Base-by-base conservation (phyloP, 2,888 invertebrate species). In the Drosophila robusta region DNA sequence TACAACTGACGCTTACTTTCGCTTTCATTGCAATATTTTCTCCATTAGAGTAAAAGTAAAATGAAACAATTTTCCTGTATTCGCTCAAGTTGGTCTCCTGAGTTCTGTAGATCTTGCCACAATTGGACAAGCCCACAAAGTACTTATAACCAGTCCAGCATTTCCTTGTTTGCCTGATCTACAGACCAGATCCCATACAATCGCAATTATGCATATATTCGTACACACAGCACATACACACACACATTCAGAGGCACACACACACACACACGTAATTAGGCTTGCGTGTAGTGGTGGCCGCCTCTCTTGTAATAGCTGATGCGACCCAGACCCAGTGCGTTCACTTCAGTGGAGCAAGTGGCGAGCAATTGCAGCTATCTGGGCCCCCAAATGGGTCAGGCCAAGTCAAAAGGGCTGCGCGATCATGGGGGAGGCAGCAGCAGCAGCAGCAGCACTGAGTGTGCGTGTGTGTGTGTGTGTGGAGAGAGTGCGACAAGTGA, bases 291-390 rank as follows among this genome's bases (percentile, higher is more conserved):
- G 60, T 16, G 39, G 46, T 46, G 9, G n/a, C 41, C 41, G 44
- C 39, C 65, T 49, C 74, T 70, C 69, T 51, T 57, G 49, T 57
- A 78, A 70, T 74, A 71, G 75, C 44, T 46, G 60, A 36, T 54
- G 69, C 84, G 86, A 84, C 88, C 84, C 88, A 84, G 88, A 84
- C 84, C 84, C 84, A 84, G 66, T 87, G 86, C 86, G 80, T 80
- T 84, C 51, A 60, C 64, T 75, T 67, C 54, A 78, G 47, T 70
- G 45, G 78, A 72, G 74, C 74, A 77, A 78, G 79, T 77, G 75
- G 76, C 67, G 58, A 67, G 62, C 78, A 62, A 61, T 70, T 75
- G 75, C 68, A 68, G 63, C 79, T 56, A 70, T 80, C 58, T 76
- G 60, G 50, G 52, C 65, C 60, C 75, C 80, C 81, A 81, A 78